Evolutionary conservation across 1,140 invertebrate species (phyloP), one percentile per base, ranked within the genome.

Genomic region (Drosophila persimilis): DNA sequence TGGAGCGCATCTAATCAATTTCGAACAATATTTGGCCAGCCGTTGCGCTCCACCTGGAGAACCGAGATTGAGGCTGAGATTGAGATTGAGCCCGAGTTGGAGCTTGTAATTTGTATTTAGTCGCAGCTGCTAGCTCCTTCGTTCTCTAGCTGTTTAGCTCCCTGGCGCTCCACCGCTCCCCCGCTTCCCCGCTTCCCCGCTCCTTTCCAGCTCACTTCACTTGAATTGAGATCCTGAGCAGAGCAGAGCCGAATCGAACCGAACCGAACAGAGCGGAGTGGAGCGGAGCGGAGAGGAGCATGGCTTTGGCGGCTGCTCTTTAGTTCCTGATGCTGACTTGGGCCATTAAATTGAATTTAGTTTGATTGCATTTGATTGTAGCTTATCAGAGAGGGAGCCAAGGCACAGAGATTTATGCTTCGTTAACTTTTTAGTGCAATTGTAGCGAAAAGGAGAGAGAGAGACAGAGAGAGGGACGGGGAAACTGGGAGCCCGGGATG

Each of bases 341-440:
- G 41, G 48, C 65, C 74, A 88, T 86, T 83, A 78, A 78, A 78
- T 81, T 86, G 83, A 88, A 79, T 88, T 88, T 79, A 79, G 78
- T 89, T 88, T 88, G 83, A 88, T 88, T 83, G 83, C 83, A 83
- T 88, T 88, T 88, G 83, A 88, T 88, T 88, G 83, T 88, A 77
- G 83, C 83, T 88, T 88, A 88, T 88, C 83, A 88, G 35, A 39
- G 35, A 39, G 11, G 35, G 35, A 39, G 83, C 73, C 56, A 79
- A 24, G 53, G 45, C 39, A 55, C 59, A 51, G 52, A 80, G 72
- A 88, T 79, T 88, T 88, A 88, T 88, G 83, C 83, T 83, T 88
- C 84, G 83, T 89, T 88, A 88, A 61, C 52, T 80, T 62, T 83
- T 67, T 65, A 78, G 57, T 71, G 73, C 80, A 66, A 63, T 80